Evolutionary conservation across 2,797 vertebrate species (phyloP), one percentile per base, ranked within the genome.

Genomic region (Dendrocincla tyrannina): DNA sequence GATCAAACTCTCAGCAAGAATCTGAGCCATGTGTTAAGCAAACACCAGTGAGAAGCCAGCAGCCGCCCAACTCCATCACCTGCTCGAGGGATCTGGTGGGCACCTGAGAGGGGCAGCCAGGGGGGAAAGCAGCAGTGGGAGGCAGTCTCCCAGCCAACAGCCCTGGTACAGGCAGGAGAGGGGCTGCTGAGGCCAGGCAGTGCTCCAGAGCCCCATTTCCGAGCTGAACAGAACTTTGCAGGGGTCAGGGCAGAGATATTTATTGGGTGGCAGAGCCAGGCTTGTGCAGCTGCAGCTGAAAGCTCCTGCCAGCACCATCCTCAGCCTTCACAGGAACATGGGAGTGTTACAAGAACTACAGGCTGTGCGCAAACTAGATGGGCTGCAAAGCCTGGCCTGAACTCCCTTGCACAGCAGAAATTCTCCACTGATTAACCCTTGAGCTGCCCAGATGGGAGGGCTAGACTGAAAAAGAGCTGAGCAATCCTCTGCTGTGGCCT

Each of bases 211-310:
- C 4, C 28, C 53, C 12, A 2, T n/a, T 89, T 53, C 59, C 7
- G 35, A 92, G 77, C 47, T 8, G 19, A 50, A 7, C 3, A 9
- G 60, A 22, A 52, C 59, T 70, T 73, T 28, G 30, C 58, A 78
- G 83, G 83, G 89, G 58, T 91, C 94, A 87, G 59, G 50, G 78
- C 59, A 4, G 32, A 63, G 92, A 72, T 87, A 91, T 95, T 93
- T 91, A 93, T 73, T 73, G 82, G 70, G 85, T 88, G 90, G 89
- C 77, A 92, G 76, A 70, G 39, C 58, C 9, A 13, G 30, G 22
- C 63, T 47, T 9, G 41, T 13, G 4, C 3, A 35, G 85, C 63
- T 88, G 80, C 80, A 67, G 92, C 63, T 69, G 67, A 9, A 23
- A 78, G 52, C 46, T 28, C 59, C 68, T 39, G 86, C 73, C 85